Conservation (phyloP, 2,797 vertebrate species). For the Chiroxiphia lanceolata region DNA sequence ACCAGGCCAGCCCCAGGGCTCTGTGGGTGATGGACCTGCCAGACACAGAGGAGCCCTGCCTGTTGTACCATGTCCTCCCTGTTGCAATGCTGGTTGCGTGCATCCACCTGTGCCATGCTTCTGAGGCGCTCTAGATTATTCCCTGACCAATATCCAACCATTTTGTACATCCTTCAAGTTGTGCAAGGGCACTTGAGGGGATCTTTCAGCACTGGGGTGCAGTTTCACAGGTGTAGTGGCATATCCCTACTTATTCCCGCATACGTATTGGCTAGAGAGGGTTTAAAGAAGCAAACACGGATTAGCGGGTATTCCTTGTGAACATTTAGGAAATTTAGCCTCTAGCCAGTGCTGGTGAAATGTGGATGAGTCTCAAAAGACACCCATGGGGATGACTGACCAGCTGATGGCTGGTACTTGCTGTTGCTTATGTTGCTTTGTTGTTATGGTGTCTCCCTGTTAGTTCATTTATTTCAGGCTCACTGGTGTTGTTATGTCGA, state of each 20-base stretch:
- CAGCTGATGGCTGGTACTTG: not conserved
- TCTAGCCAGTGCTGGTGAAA: not conserved
- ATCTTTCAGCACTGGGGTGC: not conserved
- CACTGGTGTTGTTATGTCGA: not conserved
- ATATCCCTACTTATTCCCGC: not conserved
- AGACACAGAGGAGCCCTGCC: not conserved
- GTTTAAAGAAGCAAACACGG: not conserved
- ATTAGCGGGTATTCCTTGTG: not conserved
- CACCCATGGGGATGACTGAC: not conserved
- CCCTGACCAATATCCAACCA: not conserved
- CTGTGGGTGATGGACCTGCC: not conserved
- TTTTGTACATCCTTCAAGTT: not conserved
- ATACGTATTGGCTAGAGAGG: fast-evolving
- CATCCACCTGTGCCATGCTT: not conserved
- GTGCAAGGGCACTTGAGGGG: not conserved
- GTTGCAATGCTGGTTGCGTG: not conserved
- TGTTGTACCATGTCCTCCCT: not conserved
- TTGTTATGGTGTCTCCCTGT: not conserved
- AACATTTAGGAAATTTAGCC: not conserved
- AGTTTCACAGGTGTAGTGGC: not conserved
- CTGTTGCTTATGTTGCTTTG: not conserved
- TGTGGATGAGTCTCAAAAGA: not conserved
- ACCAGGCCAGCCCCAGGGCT: not conserved
- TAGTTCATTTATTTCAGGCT: not conserved
- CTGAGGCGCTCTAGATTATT: not conserved